These are phyloP conservation scores for Palythoa heliodiscus DNA, from an alignment of 92 coral and sea anemone species.

Conservation along the genomic window DNA sequence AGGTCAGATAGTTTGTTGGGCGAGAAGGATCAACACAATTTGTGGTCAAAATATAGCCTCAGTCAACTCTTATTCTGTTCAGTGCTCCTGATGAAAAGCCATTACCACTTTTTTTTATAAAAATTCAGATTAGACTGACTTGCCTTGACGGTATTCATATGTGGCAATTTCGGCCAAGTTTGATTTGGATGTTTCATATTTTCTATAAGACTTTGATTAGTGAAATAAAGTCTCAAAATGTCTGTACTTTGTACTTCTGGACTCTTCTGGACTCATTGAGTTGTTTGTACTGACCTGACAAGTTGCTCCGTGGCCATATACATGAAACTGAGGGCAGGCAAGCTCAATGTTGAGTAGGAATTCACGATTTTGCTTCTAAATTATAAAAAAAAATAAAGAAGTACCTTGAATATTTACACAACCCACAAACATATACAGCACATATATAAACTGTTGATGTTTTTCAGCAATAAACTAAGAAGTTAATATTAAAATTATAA, in stretches of 20 bases:
- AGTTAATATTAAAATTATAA: background rate
- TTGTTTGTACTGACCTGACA: slow-evolving; percentile 55
- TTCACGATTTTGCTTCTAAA: slow-evolving; percentile 55
- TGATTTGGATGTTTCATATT: background rate
- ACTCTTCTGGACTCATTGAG: background rate
- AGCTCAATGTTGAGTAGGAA: slow-evolving; percentile 58
- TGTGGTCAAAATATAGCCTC: too few relatives aligned
- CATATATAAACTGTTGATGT: background rate
- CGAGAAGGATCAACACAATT: too few relatives aligned
- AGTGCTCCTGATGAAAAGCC: too few relatives aligned
- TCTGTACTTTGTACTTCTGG: background rate
- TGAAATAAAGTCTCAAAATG: background rate
- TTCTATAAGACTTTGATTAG: background rate
- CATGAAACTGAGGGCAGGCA: slow-evolving; percentile 73
- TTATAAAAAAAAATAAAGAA: slow-evolving; percentile 16
- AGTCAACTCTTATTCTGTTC: too few relatives aligned
- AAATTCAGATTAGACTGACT: background rate
- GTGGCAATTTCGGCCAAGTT: background rate
- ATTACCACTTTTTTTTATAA: too few relatives aligned
- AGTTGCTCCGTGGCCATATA: slow-evolving; percentile 61
- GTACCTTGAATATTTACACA: background rate
- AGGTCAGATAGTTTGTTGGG: too few relatives aligned
- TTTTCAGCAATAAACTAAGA: background rate
- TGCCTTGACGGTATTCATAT: background rate
- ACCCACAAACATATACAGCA: background rate